Percentiles rank a stretch among this genome's conserved stretches.
Evolutionary conservation across 2,113 vertebrate genomes (phyloP).

Genomic region (Columbina picui): DNA sequence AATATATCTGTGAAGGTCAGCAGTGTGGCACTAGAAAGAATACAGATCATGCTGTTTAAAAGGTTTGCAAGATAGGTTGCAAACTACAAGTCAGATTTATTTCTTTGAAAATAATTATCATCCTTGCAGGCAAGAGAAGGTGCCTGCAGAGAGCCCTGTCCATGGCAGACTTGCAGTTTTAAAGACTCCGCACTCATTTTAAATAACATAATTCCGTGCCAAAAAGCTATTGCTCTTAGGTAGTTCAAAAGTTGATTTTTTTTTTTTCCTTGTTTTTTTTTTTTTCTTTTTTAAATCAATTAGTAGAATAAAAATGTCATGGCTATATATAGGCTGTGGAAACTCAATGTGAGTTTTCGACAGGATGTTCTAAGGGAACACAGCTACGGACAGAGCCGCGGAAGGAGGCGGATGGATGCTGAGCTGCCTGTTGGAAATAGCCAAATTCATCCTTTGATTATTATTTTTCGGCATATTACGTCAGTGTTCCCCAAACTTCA

Average conservation of each 20-base stretch:
- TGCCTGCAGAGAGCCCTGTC: conserved; percentile 3
- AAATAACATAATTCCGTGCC: not conserved
- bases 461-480: not conserved
- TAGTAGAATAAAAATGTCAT: conserved; percentile 55
- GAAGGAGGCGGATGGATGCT: not conserved
- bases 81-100: conserved; percentile 6
- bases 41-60: conserved; percentile 3
- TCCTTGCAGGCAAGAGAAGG: conserved; percentile 20
- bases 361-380: not conserved
- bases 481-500: not conserved
- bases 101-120: conserved; percentile 28
- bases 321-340: conserved; percentile 30
- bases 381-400: not conserved
- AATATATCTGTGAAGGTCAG: not conserved
- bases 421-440: not conserved
- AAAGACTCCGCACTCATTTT: not conserved
- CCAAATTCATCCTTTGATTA: not conserved
- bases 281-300: not conserved
- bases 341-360: not conserved
- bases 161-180: not conserved
- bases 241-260: conserved; percentile 28
- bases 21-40: not conserved
- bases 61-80: not conserved
- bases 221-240: not conserved
- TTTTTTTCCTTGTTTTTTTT: not conserved